A percentile compares a stretch with the other conserved stretches of the same genome.
Conservation (phyloP, 2,888 invertebrate species). For the Theodoxus fluviatilis region DNA sequence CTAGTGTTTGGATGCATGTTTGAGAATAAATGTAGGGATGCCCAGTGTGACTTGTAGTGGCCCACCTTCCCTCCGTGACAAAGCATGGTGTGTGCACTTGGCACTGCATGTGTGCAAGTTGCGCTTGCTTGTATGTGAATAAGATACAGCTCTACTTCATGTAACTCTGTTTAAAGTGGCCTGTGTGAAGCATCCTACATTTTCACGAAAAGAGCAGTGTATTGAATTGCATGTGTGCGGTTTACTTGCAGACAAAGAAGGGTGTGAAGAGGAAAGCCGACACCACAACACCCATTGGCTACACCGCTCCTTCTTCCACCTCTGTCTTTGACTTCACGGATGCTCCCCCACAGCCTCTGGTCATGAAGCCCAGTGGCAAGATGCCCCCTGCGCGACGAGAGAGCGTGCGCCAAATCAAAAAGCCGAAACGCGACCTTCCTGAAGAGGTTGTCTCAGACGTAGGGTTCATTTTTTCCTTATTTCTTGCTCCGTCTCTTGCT, state of each 20-base stretch:
- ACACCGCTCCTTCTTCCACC: conserved; percentile 68
- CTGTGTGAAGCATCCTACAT: not conserved
- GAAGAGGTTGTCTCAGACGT: too few species aligned
- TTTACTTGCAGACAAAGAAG: conserved; percentile 72
- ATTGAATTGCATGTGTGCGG: not conserved
- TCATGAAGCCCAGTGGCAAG: conserved; percentile 38
- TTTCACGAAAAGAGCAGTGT: not conserved
- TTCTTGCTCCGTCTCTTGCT: too few species aligned
- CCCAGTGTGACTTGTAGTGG: too few species aligned
- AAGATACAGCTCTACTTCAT: not conserved
- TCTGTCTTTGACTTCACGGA: conserved; percentile 49
- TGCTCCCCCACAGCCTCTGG: conserved; percentile 67
- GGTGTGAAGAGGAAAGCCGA: conserved; percentile 99
- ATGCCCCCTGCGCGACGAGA: conserved; percentile 77
- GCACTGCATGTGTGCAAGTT: too few species aligned
- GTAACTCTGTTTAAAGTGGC: not conserved
- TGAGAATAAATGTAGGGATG: too few species aligned
- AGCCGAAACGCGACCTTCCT: conserved; percentile 74
- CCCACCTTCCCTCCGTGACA: too few species aligned
- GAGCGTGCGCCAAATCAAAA: conserved; percentile 93
- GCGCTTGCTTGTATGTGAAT: not conserved
- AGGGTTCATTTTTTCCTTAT: too few species aligned
- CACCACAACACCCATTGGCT: conserved; percentile 83
- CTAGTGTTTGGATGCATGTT: too few species aligned
- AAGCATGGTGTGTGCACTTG: too few species aligned